Evolutionary conservation across 2,113 vertebrate genomes (phyloP), one percentile per base, ranked within the genome.

Genomic region (Oryzias woworae): DNA sequence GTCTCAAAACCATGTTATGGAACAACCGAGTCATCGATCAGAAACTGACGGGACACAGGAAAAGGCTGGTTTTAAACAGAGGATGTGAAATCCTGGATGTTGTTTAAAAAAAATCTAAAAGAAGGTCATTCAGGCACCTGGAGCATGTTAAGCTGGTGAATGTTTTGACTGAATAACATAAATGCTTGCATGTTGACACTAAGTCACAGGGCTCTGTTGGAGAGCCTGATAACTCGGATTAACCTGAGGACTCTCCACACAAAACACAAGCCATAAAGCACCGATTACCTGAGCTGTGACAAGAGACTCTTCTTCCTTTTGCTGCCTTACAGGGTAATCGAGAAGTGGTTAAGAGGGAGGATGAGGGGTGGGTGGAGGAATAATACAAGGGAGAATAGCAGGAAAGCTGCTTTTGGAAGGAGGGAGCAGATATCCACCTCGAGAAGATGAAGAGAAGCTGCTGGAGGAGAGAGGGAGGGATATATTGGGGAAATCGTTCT

Each of bases 401-500:
- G 43, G 69, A 55, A 70, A 65, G 61, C 72, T 73, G 69, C 69
- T 69, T 67, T 74, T 75, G 80, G 77, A 77, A 49, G 58, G 74
- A 77, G 51, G 67, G 63, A 80, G 74, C 59, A 81, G 65, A 77
- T 48, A 73, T 59, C 5, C 57, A 64, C 65, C 65, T 60, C 2
- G 62, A 78, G 73, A 62, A 83, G 80, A 78, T 58, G 68, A 75
- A 58, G 72, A 60, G 53, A 73, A 56, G 49, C 17, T n/a, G 71
- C 14, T 26, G 43, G 49, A 49, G 71, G 75, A 52, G 66, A 57
- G 64, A 58, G 50, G 51, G 58, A 31, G 69, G 66, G 66, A 64
- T 61, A 46, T 72, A 84, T 62, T 67, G 73, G 73, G 66, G 79
- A 83, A 85, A 85, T 78, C n/a, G 46, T 70, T 73, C 84, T 77